Evolutionary conservation across 2,113 vertebrate species (phyloP).

Genomic region (Pteruthius melanotis): DNA sequence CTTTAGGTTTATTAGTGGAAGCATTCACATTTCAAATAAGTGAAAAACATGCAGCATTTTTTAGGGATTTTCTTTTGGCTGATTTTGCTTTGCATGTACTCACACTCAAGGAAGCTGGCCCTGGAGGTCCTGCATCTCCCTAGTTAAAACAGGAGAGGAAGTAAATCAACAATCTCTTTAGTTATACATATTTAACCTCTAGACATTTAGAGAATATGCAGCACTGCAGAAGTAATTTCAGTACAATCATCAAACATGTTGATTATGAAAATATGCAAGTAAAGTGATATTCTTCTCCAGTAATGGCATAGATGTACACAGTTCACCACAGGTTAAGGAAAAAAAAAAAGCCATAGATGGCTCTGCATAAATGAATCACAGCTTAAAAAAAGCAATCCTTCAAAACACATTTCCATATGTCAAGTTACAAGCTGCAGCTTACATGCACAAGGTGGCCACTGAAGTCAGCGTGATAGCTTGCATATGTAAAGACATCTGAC

Average conservation of each 20-base stretch:
- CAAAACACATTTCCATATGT: neutral
- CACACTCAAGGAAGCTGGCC: conserved; percentile 70
- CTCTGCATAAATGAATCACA: neutral
- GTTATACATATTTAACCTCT: neutral
- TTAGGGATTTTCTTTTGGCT: neutral
- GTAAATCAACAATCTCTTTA: neutral
- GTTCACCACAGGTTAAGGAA: neutral
- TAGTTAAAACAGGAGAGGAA: conserved; percentile 44
- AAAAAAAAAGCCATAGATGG: neutral
- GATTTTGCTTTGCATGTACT: conserved; percentile 45
- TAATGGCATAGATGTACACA: neutral
- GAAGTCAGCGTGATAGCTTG: neutral
- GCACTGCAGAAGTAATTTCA: neutral
- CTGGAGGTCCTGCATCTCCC: conserved; percentile 77
- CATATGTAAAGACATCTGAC: neutral
- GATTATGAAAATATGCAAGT: neutral
- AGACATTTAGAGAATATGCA: neutral
- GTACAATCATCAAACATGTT: neutral
- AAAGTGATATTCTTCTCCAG: neutral
- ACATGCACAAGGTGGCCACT: neutral
- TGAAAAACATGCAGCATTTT: neutral
- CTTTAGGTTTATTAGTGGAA: neutral
- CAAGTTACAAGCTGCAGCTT: neutral
- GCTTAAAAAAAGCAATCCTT: neutral
- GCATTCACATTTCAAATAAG: neutral